These are phyloP conservation scores for Uria aalge DNA, from an alignment of 2,113 vertebrate species.

Conservation along the genomic window DNA sequence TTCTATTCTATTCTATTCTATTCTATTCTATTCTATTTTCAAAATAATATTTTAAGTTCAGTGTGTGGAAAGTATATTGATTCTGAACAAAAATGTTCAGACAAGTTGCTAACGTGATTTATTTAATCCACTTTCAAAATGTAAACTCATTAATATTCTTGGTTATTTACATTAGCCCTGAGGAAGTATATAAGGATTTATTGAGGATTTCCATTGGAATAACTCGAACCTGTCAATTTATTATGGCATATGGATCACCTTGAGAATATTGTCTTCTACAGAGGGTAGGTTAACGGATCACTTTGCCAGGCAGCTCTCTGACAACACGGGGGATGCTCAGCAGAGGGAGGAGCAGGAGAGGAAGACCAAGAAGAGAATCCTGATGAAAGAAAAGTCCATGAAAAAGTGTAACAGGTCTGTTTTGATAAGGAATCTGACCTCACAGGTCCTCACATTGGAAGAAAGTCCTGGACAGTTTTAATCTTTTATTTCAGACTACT, in stretches of 20 bases:
- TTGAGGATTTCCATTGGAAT: neutral
- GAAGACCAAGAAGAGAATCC: neutral
- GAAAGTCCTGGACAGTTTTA: neutral
- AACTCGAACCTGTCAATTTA: neutral
- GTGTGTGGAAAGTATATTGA: neutral
- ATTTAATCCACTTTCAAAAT: neutral
- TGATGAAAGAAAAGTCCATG: neutral
- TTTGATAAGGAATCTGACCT: neutral
- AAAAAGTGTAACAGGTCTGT: neutral
- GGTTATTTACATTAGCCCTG: neutral
- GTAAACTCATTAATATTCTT: neutral
- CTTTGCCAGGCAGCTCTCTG: neutral
- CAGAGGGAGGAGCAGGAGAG: neutral
- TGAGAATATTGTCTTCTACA: neutral
- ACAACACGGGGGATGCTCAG: neutral
- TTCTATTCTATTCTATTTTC: neutral
- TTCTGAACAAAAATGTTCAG: neutral
- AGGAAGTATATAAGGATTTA: neutral
- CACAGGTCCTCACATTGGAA: neutral
- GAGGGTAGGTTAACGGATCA: neutral
- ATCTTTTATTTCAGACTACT: neutral
- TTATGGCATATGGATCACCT: neutral
- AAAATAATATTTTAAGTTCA: neutral
- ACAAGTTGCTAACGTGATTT: neutral
- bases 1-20: neutral